Evolutionary conservation across 2,797 vertebrate genomes (phyloP).

Genomic region (Anguilla pacifica): DNA sequence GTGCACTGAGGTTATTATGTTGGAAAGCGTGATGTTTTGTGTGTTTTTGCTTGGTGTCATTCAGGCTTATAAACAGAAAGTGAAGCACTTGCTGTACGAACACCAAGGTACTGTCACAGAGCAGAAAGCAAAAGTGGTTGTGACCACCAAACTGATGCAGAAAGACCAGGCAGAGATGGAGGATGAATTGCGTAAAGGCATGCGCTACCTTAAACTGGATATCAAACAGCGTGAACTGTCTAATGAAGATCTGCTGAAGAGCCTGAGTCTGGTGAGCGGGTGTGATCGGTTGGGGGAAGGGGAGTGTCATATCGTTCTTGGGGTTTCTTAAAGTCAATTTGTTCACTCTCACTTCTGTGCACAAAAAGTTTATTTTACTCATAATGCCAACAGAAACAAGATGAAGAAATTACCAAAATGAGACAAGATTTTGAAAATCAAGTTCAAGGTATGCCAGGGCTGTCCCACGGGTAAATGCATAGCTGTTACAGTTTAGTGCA

Average conservation of each 20-base stretch:
- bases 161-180: conserved; percentile 77
- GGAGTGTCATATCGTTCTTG: not conserved
- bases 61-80: conserved; percentile 94
- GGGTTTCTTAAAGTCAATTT: not conserved
- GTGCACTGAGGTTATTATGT: not conserved
- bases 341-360: not conserved
- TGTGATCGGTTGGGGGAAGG: not conserved
- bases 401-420: conserved; percentile 73
- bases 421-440: conserved; percentile 74
- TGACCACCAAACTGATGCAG: conserved; percentile 70
- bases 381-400: conserved; percentile 75
- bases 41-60: conserved; percentile 55
- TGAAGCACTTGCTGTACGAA: conserved; percentile 91
- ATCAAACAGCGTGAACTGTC: conserved; percentile 79
- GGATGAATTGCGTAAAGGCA: conserved; percentile 64
- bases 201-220: conserved; percentile 66
- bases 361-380: not conserved
- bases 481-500: too few relatives aligned
- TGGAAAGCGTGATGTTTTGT: not conserved
- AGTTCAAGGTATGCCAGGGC: conserved; percentile 76
- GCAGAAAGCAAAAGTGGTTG: conserved; percentile 69
- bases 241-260: conserved; percentile 70
- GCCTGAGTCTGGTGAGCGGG: conserved; percentile 78
- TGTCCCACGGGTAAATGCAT: too few relatives aligned
- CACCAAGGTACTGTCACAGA: conserved; percentile 86